A percentile compares a stretch with the other conserved stretches of the same genome.
phyloP scores from a whole-genome alignment of 2,113 vertebrate species.

The Platichthys flesus region DNA sequence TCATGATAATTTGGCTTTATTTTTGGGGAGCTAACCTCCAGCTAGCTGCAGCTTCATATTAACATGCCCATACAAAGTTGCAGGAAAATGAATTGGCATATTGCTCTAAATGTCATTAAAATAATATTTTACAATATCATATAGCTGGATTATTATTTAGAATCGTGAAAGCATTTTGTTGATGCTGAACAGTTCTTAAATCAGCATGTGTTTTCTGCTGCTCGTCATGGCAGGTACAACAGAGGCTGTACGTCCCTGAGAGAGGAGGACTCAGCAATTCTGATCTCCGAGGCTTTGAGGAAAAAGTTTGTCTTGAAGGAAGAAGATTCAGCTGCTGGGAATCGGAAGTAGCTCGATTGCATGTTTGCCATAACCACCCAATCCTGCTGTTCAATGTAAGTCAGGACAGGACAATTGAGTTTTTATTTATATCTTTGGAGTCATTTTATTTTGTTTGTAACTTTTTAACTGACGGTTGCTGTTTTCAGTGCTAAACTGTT shows the following conservation, averaged over 20 bases:
- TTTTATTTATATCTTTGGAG: not conserved
- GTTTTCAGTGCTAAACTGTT: slow-evolving; percentile 24
- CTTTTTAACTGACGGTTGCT: not conserved
- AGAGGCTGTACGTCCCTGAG: slow-evolving; percentile 89
- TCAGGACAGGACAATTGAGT: slow-evolving; percentile 17
- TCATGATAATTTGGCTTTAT: no score
- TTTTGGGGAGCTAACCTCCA: no score
- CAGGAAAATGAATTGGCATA: not conserved
- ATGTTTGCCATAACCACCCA: slow-evolving; percentile 12
- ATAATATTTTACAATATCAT: no score
- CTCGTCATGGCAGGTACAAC: slow-evolving; percentile 76
- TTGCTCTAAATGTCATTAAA: no score
- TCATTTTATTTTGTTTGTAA: not conserved
- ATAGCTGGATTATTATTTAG: no score
- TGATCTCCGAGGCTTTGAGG: slow-evolving; percentile 93
- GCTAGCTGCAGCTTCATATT: no score
- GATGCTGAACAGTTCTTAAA: not conserved
- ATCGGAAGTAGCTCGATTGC: slow-evolving; percentile 75
- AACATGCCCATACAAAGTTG: not conserved
- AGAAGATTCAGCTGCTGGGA: slow-evolving; percentile 85
- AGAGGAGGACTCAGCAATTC: slow-evolving; percentile 91
- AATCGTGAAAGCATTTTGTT: not conserved
- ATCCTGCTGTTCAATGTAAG: slow-evolving; percentile 72
- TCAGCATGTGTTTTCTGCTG: not conserved
- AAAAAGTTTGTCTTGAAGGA: slow-evolving; percentile 96